Evolutionary conservation across 2,888 invertebrate genomes (phyloP).

Genomic region (Plutella xylostella): DNA sequence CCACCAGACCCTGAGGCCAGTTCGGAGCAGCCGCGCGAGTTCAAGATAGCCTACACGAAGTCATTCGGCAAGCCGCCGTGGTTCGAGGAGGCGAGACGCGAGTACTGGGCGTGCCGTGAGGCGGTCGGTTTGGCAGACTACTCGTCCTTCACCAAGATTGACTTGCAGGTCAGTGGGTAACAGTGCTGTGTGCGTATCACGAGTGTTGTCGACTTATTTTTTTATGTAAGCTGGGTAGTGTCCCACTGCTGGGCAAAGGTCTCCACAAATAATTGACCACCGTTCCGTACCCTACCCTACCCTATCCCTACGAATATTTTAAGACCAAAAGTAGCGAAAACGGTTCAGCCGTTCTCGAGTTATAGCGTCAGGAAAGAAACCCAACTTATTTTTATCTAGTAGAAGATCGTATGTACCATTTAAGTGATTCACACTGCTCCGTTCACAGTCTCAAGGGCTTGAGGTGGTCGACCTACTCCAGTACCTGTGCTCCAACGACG

Average conservation of each 20-base stretch:
- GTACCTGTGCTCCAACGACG: constrained; percentile 95
- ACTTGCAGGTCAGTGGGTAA: constrained; percentile 79
- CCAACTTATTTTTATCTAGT: too few relatives aligned
- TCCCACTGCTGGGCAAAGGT: neutral
- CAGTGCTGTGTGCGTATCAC: neutral
- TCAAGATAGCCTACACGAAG: constrained; percentile 81
- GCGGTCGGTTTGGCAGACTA: constrained; percentile 94
- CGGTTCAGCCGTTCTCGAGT: too few relatives aligned
- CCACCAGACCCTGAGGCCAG: neutral
- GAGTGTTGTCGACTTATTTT: too few relatives aligned
- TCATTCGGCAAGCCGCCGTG: constrained; percentile 94
- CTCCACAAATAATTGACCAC: too few relatives aligned
- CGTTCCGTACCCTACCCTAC: too few relatives aligned
- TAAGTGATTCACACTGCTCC: neutral
- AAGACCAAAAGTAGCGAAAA: too few relatives aligned
- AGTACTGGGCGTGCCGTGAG: constrained; percentile 95
- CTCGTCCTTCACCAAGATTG: constrained; percentile 96
- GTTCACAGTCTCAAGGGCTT: constrained; percentile 79
- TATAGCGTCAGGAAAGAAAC: too few relatives aligned
- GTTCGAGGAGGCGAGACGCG: constrained; percentile 89
- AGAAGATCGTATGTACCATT: too few relatives aligned
- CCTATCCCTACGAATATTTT: too few relatives aligned
- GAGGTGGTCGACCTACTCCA: constrained; percentile 93
- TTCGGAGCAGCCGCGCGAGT: constrained; percentile 39
- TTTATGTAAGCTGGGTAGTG: too few relatives aligned